Evolutionary conservation across 2,113 vertebrate genomes (phyloP).

Genomic region (Phycodurus eques): DNA sequence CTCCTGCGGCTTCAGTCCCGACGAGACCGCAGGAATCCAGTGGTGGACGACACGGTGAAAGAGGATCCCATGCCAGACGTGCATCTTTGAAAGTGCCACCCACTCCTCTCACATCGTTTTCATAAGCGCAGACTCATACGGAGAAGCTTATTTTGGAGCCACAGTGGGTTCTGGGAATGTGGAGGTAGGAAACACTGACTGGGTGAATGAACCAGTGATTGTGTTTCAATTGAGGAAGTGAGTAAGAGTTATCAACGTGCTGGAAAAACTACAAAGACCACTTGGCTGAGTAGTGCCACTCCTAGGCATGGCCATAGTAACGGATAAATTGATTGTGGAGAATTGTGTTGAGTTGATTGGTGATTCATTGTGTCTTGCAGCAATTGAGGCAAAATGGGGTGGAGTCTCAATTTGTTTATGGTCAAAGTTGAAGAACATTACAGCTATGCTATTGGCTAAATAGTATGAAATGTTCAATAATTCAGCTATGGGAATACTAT

Average conservation of each 20-base stretch:
- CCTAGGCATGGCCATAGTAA: not conserved
- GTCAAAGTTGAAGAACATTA: too few relatives aligned
- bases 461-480: too few relatives aligned
- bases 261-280: not conserved
- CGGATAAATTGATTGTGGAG: not conserved
- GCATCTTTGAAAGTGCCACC: constrained; percentile 62
- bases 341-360: not conserved
- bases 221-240: constrained; percentile 42
- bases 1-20: constrained; percentile 63
- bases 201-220: constrained; percentile 36
- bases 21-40: constrained; percentile 74
- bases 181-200: constrained; percentile 32
- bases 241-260: constrained; percentile 22
- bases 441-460: too few relatives aligned
- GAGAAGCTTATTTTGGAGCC: constrained; percentile 53
- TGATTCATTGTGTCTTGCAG: not conserved
- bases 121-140: constrained; percentile 53
- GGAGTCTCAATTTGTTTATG: too few relatives aligned
- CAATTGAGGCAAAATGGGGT: not conserved
- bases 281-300: not conserved
- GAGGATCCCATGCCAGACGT: constrained; percentile 53
- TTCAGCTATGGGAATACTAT: too few relatives aligned
- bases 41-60: constrained; percentile 64
- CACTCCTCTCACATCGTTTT: constrained; percentile 51
- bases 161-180: constrained; percentile 29